Base-by-base conservation (phyloP, 2,113 vertebrate genomes). In the Gobio gobio region DNA sequence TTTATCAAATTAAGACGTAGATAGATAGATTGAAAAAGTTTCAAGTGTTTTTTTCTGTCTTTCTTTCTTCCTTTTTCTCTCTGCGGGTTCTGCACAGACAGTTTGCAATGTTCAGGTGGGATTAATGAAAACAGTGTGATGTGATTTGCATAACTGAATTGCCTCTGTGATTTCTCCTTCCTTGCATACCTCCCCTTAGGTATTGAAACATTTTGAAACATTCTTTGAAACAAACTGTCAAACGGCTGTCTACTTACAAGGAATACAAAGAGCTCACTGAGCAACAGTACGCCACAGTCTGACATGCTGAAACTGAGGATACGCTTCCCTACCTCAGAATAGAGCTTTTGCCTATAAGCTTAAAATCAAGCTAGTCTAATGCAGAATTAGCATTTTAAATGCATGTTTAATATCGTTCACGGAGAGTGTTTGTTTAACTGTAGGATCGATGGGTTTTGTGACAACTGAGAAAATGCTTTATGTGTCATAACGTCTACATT, bases 201-300 rank as follows among this genome's bases (percentile, higher is more conserved):
- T 94, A 91, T 85, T 85, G 85, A 89, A 92, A 90, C 75, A 78
- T 92, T 94, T 82, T 84, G 84, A 89, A 92, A 90, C 66, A 76
- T 91, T 94, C 92, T 94, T 94, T 94, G 92, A 94, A 93, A 93
- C 90, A 87, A 90, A 92, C 93, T 94, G 94, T 94, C 94, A 94
- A 92, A 92, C 89, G 91, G 90, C 91, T 93, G 90, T 92, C 91
- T 92, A 92, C 90, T 90, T 91, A 93, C 86, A 87, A 88, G 88
- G 92, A 91, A 91, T 90, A 92, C 91, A 93, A 91, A 93, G 91
- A 92, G 90, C 91, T 93, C 90, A 90, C 83, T 82, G 56, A 86
- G 85, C 78, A 75, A 82, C 66, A 80, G 45, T 75, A 87, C 54
- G 14, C 58, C 51, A 58, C 43, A 63, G 47, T 72, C 75, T 90